Evolutionary conservation across 2,113 vertebrate species (phyloP).

Genomic region (Phaethornis superciliosus): DNA sequence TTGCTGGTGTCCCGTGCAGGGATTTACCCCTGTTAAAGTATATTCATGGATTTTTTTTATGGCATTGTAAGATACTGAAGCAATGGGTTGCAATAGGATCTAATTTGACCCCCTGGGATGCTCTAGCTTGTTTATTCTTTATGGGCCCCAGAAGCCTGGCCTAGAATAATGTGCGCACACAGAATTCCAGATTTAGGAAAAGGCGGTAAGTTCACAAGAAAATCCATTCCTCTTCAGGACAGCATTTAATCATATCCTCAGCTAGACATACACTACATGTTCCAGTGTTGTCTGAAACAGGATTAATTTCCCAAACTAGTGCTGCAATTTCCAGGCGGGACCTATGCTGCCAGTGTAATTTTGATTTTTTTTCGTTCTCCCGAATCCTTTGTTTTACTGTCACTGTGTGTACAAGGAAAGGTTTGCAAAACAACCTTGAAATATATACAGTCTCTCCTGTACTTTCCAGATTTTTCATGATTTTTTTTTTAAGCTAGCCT

Average conservation of each 20-base stretch:
- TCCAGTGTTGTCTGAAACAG: neutral
- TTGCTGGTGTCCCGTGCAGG: neutral
- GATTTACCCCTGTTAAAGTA: neutral
- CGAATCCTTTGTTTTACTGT: neutral
- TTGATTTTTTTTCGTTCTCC: neutral
- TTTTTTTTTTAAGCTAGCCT: neutral
- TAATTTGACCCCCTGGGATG: neutral
- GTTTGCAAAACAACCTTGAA: neutral
- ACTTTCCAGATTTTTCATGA: neutral
- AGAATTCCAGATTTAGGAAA: neutral
- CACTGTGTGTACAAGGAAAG: neutral
- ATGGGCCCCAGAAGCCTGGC: accelerated
- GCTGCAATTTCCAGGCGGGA: neutral
- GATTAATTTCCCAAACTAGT: neutral
- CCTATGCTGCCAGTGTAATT: neutral
- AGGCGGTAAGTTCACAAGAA: neutral
- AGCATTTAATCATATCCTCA: neutral
- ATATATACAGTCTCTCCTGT: neutral
- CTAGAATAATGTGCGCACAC: neutral
- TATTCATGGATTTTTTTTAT: neutral
- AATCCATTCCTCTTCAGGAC: neutral
- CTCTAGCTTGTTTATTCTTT: neutral
- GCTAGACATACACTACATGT: accelerated
- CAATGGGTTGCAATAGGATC: neutral
- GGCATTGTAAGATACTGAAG: neutral